Conservation (phyloP, 2,888 invertebrate genomes). For the Aphodius granarius region DNA sequence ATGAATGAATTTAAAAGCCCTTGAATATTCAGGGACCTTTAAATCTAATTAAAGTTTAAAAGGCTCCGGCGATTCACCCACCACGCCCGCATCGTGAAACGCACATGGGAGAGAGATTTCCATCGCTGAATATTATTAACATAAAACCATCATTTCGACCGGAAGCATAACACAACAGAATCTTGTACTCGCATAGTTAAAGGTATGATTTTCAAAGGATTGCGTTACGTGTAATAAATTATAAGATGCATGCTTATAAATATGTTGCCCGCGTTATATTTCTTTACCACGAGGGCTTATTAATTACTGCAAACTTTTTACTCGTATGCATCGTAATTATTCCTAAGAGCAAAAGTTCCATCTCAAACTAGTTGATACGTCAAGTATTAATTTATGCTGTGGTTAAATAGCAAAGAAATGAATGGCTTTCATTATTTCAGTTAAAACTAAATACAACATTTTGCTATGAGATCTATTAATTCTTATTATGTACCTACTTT, state of each 20-base stretch:
- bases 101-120: not conserved
- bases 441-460: too few species aligned
- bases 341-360: too few species aligned
- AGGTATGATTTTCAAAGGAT: not conserved
- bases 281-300: not conserved
- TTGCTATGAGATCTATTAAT: too few species aligned
- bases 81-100: not conserved
- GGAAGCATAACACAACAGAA: not conserved
- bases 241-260: not conserved
- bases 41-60: slow-evolving; percentile 9
- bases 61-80: not conserved
- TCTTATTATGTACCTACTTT: too few species aligned
- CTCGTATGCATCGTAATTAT: not conserved
- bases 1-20: not conserved
- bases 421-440: too few species aligned
- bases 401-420: too few species aligned
- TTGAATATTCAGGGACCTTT: slow-evolving; percentile 3
- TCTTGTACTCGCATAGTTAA: not conserved
- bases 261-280: not conserved
- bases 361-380: too few species aligned
- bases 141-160: not conserved
- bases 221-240: not conserved
- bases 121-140: not conserved
- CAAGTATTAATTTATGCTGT: too few species aligned
- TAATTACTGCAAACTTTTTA: not conserved